phyloP scores from a whole-genome alignment of 2,113 vertebrate species.

The Columba livia region DNA sequence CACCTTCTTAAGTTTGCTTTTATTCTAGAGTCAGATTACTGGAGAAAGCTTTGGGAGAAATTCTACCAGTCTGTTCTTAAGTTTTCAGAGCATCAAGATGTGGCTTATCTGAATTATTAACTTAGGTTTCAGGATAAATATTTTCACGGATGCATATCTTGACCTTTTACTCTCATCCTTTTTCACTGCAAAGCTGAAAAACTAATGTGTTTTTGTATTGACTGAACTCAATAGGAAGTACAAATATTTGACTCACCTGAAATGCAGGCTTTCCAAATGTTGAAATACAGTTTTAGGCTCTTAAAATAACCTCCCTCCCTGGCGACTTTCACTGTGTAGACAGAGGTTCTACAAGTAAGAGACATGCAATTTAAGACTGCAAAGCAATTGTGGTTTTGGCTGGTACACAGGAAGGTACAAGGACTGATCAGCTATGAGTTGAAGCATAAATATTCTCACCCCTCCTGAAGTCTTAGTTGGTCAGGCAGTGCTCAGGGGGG shows the following conservation, averaged over 20 bases:
- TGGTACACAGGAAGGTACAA: neutral
- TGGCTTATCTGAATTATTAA: neutral
- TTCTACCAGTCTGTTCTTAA: neutral
- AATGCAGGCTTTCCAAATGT: neutral
- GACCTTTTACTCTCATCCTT: neutral
- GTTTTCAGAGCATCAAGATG: neutral
- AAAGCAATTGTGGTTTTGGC: neutral
- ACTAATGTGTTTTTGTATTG: neutral
- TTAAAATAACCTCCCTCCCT: neutral
- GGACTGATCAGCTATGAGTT: neutral
- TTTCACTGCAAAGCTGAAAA: neutral
- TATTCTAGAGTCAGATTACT: neutral
- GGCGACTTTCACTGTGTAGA: neutral
- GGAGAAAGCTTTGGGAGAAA: neutral
- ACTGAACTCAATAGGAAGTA: neutral
- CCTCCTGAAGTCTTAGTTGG: neutral
- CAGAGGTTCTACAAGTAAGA: neutral
- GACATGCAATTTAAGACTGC: neutral
- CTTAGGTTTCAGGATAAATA: neutral
- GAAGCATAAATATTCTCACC: neutral
- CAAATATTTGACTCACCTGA: neutral
- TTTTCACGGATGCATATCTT: neutral
- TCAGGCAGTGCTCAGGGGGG: neutral
- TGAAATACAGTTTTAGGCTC: neutral
- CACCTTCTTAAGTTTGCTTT: neutral